A percentile compares a stretch with the other conserved stretches of the same genome.
These are phyloP conservation scores for Percopsis transmontana DNA, from an alignment of 2,113 vertebrate species.

Conservation along the genomic window DNA sequence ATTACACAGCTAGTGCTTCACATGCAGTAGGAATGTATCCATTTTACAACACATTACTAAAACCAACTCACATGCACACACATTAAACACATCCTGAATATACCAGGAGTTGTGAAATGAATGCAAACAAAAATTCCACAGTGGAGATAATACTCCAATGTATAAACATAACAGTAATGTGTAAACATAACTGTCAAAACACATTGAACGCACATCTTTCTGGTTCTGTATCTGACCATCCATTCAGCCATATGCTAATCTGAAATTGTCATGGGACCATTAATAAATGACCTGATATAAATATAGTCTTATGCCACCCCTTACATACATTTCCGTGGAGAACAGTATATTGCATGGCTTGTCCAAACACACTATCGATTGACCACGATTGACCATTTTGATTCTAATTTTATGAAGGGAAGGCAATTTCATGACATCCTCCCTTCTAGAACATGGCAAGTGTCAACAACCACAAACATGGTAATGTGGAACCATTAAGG, in stretches of 20 bases:
- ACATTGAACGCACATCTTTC: not conserved
- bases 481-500: not conserved
- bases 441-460: constrained; percentile 11
- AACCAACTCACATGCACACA: not conserved
- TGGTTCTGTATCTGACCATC: not conserved
- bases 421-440: not conserved
- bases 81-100: too few relatives aligned
- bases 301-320: constrained; percentile 37
- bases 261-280: constrained; percentile 14
- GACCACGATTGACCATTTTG: constrained; percentile 17
- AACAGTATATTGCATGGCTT: constrained; percentile 16
- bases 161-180: too few relatives aligned
- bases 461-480: constrained; percentile 6
- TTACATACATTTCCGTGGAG: not conserved
- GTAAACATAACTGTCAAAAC: too few relatives aligned
- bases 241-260: constrained; percentile 12
- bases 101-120: too few relatives aligned
- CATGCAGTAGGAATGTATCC: too few relatives aligned
- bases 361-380: constrained; percentile 38
- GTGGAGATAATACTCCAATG: too few relatives aligned
- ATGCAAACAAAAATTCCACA: too few relatives aligned
- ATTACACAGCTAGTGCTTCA: constrained; percentile 9
- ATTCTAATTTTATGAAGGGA: not conserved
- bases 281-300: constrained; percentile 1
- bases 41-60: not conserved